A percentile compares a stretch with the other conserved stretches of the same genome.
Evolutionary conservation across 1,140 invertebrate genomes (phyloP).

Genomic region (Drosophila nebulosa): DNA sequence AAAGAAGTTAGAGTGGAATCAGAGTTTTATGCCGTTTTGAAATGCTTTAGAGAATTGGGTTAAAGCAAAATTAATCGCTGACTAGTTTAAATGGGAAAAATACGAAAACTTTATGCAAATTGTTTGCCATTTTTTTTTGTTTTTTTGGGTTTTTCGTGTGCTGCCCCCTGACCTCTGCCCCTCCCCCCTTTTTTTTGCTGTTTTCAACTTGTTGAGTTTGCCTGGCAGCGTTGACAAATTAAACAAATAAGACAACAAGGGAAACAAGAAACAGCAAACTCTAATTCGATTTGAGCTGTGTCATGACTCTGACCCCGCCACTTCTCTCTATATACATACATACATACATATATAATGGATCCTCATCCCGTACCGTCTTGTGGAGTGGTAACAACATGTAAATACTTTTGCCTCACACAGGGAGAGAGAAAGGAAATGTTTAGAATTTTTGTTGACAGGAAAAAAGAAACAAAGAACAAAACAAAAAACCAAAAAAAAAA

Average conservation of each 20-base stretch:
- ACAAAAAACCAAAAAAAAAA: background rate
- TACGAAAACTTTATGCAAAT: slow-evolving; percentile 59
- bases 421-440: slow-evolving; percentile 24
- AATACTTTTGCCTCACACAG: slow-evolving; percentile 49
- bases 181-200: background rate
- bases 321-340: no score
- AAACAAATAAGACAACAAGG: slow-evolving; percentile 72
- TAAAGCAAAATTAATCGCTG: slow-evolving; percentile 30
- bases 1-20: slow-evolving; percentile 29
- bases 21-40: slow-evolving; percentile 56
- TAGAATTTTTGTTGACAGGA: slow-evolving; percentile 41
- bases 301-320: background rate
- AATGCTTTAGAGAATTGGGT: slow-evolving; percentile 20
- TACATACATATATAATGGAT: background rate
- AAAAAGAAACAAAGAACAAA: background rate
- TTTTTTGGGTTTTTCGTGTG: no score
- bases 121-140: slow-evolving; percentile 30
- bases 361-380: background rate
- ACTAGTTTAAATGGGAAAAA: background rate
- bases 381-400: slow-evolving; percentile 70
- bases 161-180: background rate
- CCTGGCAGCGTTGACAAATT: slow-evolving; percentile 53
- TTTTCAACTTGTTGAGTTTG: slow-evolving; percentile 5
- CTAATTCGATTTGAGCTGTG: slow-evolving; percentile 64
- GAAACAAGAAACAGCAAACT: slow-evolving; percentile 41